A percentile compares a stretch with the other conserved stretches of the same genome.
phyloP scores from a whole-genome alignment of 2,888 invertebrate species.

The Agapostemon virescens region DNA sequence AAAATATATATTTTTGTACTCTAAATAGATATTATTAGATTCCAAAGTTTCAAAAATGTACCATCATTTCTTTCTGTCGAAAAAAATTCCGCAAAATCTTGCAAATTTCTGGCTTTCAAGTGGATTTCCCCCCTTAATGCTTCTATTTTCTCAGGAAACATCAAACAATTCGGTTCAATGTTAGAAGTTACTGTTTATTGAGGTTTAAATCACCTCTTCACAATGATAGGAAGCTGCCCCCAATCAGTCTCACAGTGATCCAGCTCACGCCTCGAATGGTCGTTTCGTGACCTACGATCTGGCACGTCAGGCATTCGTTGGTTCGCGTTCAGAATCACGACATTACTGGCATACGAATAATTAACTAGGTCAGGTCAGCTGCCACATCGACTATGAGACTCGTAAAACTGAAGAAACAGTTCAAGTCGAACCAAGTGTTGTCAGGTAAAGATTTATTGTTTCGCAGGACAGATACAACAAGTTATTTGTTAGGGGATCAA shows the following conservation, averaged over 20 bases:
- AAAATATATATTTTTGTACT: too few relatives aligned
- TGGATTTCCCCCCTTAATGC: too few relatives aligned
- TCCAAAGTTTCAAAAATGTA: too few relatives aligned
- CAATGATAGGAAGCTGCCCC: background rate
- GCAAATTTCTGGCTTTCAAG: too few relatives aligned
- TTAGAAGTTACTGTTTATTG: too few relatives aligned
- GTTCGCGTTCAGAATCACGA: slow-evolving; percentile 30
- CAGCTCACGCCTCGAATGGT: slow-evolving; percentile 24
- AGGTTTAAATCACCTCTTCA: too few relatives aligned
- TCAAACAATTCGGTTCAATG: too few relatives aligned
- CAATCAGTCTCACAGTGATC: background rate
- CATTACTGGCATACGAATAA: slow-evolving; percentile 55
- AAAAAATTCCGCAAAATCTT: too few relatives aligned
- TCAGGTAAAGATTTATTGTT: slow-evolving; percentile 45
- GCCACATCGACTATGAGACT: slow-evolving; percentile 37
- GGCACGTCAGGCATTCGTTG: slow-evolving; percentile 35
- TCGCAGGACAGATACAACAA: slow-evolving; percentile 8
- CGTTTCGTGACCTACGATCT: slow-evolving; percentile 39
- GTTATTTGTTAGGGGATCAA: background rate
- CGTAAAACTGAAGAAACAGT: slow-evolving; percentile 56
- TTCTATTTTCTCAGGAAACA: too few relatives aligned
- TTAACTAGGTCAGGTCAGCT: slow-evolving; percentile 55
- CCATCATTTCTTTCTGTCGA: too few relatives aligned
- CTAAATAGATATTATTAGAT: too few relatives aligned
- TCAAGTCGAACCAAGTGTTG: slow-evolving; percentile 46